Percentiles rank a stretch among this genome's conserved stretches.
phyloP scores from a whole-genome alignment of 2,888 invertebrate genomes.

The Drosophila austrosaltans region DNA sequence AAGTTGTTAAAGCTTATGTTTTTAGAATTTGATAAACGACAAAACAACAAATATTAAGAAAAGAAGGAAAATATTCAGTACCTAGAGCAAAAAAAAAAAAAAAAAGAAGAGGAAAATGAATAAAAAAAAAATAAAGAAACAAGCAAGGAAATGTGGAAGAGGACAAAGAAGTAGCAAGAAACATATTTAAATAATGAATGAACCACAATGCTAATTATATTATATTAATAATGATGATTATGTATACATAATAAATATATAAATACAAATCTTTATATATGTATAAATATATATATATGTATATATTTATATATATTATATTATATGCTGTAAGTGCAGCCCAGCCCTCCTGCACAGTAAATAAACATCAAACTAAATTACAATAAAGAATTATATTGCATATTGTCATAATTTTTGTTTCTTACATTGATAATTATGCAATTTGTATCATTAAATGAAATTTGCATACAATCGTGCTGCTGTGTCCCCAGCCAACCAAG shows the following conservation, averaged over 20 bases:
- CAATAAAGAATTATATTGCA: constrained; percentile 80
- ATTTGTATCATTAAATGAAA: constrained; percentile 51
- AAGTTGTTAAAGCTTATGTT: constrained; percentile 78
- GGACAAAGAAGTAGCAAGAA: constrained; percentile 54
- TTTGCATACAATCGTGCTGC: constrained; percentile 70
- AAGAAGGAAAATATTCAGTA: constrained; percentile 52
- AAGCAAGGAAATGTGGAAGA: constrained; percentile 56
- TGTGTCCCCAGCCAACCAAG: neutral
- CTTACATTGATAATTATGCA: constrained; percentile 64
- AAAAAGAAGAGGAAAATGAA: constrained; percentile 6
- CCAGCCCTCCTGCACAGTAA: constrained; percentile 37
- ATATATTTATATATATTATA: constrained; percentile 46
- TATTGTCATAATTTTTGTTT: constrained; percentile 51
- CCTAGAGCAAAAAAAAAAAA: constrained; percentile 69
- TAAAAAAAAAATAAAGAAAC: constrained; percentile 32
- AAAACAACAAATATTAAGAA: constrained; percentile 32
- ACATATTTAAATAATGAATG: constrained; percentile 64
- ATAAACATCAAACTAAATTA: constrained; percentile 64
- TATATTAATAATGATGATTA: constrained; percentile 61
- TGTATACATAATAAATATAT: constrained; percentile 15
- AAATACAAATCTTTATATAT: constrained; percentile 1
- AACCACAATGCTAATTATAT: constrained; percentile 66
- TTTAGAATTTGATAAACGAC: constrained; percentile 62
- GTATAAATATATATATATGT: constrained; percentile 37
- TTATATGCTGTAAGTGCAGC: constrained; percentile 57